Evolutionary conservation across 2,797 vertebrate species (phyloP), one percentile per base, ranked within the genome.

Genomic region (Gadopsis marmoratus): DNA sequence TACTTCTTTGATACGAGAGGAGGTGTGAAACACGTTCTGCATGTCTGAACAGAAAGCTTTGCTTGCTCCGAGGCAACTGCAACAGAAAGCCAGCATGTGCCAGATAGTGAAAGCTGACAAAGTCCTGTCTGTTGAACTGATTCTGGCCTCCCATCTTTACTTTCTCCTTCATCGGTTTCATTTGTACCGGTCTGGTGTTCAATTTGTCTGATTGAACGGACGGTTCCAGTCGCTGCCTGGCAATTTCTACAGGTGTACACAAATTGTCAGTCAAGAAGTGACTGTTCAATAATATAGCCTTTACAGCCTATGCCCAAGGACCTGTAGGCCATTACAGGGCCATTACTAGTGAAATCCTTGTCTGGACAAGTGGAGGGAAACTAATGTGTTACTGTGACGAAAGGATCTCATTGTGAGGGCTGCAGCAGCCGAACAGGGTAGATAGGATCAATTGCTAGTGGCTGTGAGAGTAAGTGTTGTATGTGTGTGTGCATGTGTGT

Each of bases 341-440:
- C 86, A 91, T 92, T 92, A 91, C 76, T 66, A 84, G 85, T 83
- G 85, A 88, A 90, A 92, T 76, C 89, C 74, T 75, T 87, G 85
- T 92, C 87, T 86, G 83, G 84, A 89, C 89, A 89, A 85, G 88
- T 88, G 82, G 82, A 85, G 81, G 82, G 72, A 90, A 89, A 83
- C 85, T 75, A 93, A 94, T 91, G 91, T 87, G 88, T 87, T 82
- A 71, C 69, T 85, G 71, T 91, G 86, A 90, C 77, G 71, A 88
- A 86, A 89, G 83, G 74, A 74, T 72, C 79, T 92, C 68, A 62
- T 72, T 78, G 82, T 77, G 79, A 86, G 67, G 70, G 63, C 47
- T 85, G 65, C 66, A 59, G 74, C 74, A 39, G 66, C 61, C 8
- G 12, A 74, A 74, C 50, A 45, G 61, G 35, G 41, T 72, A 86